Percentiles rank a stretch among this genome's conserved stretches.
Evolutionary conservation across 2,888 invertebrate species (phyloP).

Genomic region (Xylota sylvarum): DNA sequence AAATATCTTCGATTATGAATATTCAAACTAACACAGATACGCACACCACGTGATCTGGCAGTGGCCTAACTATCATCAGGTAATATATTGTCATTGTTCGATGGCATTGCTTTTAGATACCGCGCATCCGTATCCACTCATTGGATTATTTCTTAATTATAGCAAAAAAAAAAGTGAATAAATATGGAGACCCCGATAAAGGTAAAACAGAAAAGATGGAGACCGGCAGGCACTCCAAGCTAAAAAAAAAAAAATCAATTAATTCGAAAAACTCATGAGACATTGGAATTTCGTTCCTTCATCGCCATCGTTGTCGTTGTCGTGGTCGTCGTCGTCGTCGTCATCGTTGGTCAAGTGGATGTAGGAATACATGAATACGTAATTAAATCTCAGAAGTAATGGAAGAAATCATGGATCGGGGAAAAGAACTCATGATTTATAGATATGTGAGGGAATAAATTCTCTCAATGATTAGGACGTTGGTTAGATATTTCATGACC

Average conservation of each 20-base stretch:
- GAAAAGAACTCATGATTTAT: conserved; percentile 58
- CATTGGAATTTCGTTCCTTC: conserved; percentile 45
- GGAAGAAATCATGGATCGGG: conserved; percentile 41
- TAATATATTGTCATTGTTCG: conserved; percentile 51
- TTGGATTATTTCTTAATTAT: conserved; percentile 75
- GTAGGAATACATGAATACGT: conserved; percentile 68
- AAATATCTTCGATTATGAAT: conserved; percentile 16
- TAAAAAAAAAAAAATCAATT: conserved; percentile 52
- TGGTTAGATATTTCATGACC: conserved; percentile 7
- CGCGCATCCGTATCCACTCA: conserved; percentile 29
- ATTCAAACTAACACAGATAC: conserved; percentile 4
- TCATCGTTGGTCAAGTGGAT: conserved; percentile 2
- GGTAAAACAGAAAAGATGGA: conserved; percentile 36
- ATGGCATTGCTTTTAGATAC: conserved; percentile 53
- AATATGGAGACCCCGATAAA: conserved; percentile 43
- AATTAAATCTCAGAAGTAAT: conserved; percentile 57
- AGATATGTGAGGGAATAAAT: conserved; percentile 66
- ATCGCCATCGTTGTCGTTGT: background rate
- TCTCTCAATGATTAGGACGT: conserved; percentile 54
- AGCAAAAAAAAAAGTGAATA: conserved; percentile 53
- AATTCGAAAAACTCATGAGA: conserved; percentile 55
- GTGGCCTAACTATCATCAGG: conserved; percentile 1
- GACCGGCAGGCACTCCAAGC: background rate
- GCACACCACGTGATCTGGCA: conserved; percentile 12
- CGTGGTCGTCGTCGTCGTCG: background rate